Evolutionary conservation across 2,113 vertebrate genomes (phyloP).

Genomic region (Pedetes capensis): DNA sequence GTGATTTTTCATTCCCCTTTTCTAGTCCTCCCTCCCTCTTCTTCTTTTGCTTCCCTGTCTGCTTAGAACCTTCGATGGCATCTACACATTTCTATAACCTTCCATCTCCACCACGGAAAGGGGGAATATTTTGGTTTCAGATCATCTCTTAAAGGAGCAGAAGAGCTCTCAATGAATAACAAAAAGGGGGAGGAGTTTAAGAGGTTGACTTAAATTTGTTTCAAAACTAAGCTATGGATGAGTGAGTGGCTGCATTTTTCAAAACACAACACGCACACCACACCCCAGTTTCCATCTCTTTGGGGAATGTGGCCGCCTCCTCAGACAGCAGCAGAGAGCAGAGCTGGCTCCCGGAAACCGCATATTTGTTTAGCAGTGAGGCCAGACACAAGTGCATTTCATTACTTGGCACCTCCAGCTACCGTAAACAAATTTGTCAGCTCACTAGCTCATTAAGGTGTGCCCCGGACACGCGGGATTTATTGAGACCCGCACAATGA

Average conservation of each 20-base stretch:
- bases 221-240: constrained; percentile 19
- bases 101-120: neutral
- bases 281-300: neutral
- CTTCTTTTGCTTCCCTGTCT: neutral
- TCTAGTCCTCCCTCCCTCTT: neutral
- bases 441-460: constrained; percentile 77
- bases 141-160: neutral
- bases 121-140: neutral
- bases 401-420: constrained; percentile 76
- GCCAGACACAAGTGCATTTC: constrained; percentile 72
- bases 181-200: neutral
- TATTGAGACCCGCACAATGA: constrained; percentile 75
- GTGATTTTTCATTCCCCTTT: neutral
- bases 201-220: constrained; percentile 30
- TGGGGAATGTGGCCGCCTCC: constrained; percentile 27
- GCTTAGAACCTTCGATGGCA: neutral
- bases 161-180: neutral
- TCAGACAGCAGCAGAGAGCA: constrained; percentile 30
- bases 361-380: constrained; percentile 71
- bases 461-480: constrained; percentile 67
- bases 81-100: neutral
- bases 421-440: constrained; percentile 81
- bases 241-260: constrained; percentile 1
- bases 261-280: neutral
- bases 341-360: constrained; percentile 44